phyloP scores from a whole-genome alignment of 2,797 vertebrate species.

The Rousettus madagascariensis region DNA sequence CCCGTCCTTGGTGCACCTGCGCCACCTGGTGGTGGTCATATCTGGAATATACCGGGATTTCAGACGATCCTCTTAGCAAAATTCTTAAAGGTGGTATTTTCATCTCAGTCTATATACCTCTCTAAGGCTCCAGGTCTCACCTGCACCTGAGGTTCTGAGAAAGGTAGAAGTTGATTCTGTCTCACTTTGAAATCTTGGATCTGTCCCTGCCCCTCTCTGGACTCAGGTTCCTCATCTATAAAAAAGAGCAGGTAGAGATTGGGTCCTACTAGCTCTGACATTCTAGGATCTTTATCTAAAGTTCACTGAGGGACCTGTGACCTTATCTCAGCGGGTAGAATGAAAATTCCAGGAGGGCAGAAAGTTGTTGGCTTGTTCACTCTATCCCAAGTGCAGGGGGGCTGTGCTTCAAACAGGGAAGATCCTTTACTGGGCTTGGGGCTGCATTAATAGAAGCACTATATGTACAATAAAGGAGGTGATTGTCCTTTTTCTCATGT shows the following conservation, averaged over 20 bases:
- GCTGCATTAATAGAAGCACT: background rate
- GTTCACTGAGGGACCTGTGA: background rate
- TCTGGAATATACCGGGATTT: background rate
- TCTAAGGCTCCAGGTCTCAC: background rate
- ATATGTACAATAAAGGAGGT: background rate
- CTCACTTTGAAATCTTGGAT: background rate
- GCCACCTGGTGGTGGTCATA: constrained; percentile 65
- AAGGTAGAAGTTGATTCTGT: background rate
- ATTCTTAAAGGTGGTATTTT: background rate
- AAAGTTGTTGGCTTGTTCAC: background rate
- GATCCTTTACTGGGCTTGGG: background rate
- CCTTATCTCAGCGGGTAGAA: background rate
- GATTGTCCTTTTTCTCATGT: background rate
- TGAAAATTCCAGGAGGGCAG: background rate
- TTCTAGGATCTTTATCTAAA: background rate
- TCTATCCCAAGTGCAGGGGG: background rate
- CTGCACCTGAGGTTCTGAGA: background rate
- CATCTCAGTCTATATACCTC: background rate
- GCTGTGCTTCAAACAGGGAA: background rate
- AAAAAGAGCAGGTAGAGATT: background rate
- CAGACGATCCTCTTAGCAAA: background rate
- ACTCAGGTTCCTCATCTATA: background rate
- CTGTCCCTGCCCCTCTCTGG: background rate
- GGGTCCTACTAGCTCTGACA: background rate
- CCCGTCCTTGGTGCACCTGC: background rate